Evolutionary conservation across 2,113 vertebrate species (phyloP).

Genomic region (Brachyistius frenatus): DNA sequence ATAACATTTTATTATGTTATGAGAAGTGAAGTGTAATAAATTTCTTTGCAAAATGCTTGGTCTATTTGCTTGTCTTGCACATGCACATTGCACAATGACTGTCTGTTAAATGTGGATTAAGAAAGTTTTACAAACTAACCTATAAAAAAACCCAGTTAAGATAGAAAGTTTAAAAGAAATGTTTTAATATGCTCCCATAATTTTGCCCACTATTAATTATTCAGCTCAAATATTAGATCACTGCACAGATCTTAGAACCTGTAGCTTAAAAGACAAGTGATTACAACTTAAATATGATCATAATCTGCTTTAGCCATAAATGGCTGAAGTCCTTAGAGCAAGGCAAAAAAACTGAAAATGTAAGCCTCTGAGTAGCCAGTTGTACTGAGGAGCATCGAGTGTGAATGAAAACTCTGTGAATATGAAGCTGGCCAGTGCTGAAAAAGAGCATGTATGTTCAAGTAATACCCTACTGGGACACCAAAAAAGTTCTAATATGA

Average conservation of each 20-base stretch:
- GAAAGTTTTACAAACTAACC: neutral
- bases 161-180: neutral
- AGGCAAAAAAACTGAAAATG: neutral
- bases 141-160: neutral
- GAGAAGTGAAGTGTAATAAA: neutral
- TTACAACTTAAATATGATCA: neutral
- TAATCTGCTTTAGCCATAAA: neutral
- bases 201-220: neutral
- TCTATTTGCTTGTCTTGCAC: neutral
- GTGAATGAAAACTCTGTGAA: conserved; percentile 51
- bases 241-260: neutral
- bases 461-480: conserved; percentile 5
- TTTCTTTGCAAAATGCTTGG: neutral
- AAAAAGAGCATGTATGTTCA: conserved; percentile 24
- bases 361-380: neutral
- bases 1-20: neutral
- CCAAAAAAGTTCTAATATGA: conserved; percentile 7
- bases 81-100: neutral
- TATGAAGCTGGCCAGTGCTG: conserved; percentile 15
- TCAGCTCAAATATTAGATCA: conserved; percentile 15
- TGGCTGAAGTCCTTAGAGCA: neutral
- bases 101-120: neutral
- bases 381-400: neutral
- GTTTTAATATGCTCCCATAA: neutral
- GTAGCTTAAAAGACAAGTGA: neutral